Base-by-base conservation (phyloP, 2,888 invertebrate genomes). In the Ochlodes sylvanus region DNA sequence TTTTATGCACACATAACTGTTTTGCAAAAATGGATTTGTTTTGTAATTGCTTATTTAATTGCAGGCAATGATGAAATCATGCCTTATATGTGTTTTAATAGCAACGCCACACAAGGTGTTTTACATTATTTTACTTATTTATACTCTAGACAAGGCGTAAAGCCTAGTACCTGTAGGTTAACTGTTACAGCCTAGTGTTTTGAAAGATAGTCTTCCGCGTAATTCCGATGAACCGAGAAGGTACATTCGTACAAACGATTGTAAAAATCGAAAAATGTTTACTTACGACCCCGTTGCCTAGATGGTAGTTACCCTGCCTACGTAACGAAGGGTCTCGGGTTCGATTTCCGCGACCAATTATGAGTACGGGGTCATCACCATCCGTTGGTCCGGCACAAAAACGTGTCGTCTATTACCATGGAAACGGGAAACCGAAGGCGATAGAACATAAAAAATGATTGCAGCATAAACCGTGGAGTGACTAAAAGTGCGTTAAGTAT, bases 1-100 rank as follows among this genome's bases (percentile, higher is more conserved):
- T 63, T 44, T 54, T 32, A 64, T 55, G 34, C 10, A 17, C 56
- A 57, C 64, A 64, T 64, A 44, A 57, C 64, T 64, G 64, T 57
- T 42, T 5, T 17, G 34, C 57, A n/a, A 57, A 64, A 50, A 64
- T 50, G 64, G 64, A 14, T 57, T 38, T 64, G 64, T 34, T 56
- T 64, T 56, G 56, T 56, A 63, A 44, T 56, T 44, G 32, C 56
- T 7, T 34, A 15, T 62, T 52, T 19, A 62, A 52, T 52, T 32
- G 19, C 38, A 19, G 19, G 6, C 19, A 21, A 52, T 62, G 38
- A 34, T 41, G 34, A 34, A n/a, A 15, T 17, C 19, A 52, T 9
- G n/a, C 50, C 50, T 17, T 52, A 62, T 17, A 12, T 7, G 19
- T 6, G 1, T 12, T 52, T 38, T 52, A 34, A 62, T 62, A 52